Base-by-base conservation (phyloP, 2,113 vertebrate genomes). In the Arizona elegans region DNA sequence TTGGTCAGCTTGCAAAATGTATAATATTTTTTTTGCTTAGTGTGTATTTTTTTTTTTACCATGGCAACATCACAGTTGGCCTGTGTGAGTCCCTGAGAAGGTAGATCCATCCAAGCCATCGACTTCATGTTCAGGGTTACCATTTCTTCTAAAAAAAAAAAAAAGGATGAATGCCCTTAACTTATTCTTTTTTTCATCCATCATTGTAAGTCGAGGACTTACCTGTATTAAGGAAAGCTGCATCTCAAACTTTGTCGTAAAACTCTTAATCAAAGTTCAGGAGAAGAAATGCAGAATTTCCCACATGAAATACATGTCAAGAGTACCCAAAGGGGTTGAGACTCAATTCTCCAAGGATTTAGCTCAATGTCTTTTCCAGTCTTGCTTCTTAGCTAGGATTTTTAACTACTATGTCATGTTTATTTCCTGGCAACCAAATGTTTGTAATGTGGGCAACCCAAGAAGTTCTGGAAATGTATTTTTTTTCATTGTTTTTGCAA, bases 1-100 rank as follows among this genome's bases (percentile, higher is more conserved):
- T 53, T 38, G 88, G 88, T 62, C 75, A 43, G 90, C 54, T 19
- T 24, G 24, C 21, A 15, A 47, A 9, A 58, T 58, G 43, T 43
- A 19, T 47, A 59, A 43, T 24, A 8, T 0, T 47, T 56, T 56
- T 56, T 0, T 0, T 1, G 91, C 92, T 94, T 95, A 94, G 95
- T 97, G 93, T 87, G 55, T 91, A 91, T 87, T 91, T 94, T 91
- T 94, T 87, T 90, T 94, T 90, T 94, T 91, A 94, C 94, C 86
- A 81, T 13, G 9, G 94, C 92, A 95, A 85, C 87, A 38, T 96
- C 96, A 96, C 90, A 90, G 5, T 94, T 90, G 0, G 0, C 12
- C 29, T 47, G 2, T 10, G 43, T 91, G 93, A 93, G 91, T 95
- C 95, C 95, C 93, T 91, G 97, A 95, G 96, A 96, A 96, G 87